Percentiles rank a stretch among this genome's conserved stretches.
Conservation (phyloP, 2,797 vertebrate genomes). For the Limosa lapponica region DNA sequence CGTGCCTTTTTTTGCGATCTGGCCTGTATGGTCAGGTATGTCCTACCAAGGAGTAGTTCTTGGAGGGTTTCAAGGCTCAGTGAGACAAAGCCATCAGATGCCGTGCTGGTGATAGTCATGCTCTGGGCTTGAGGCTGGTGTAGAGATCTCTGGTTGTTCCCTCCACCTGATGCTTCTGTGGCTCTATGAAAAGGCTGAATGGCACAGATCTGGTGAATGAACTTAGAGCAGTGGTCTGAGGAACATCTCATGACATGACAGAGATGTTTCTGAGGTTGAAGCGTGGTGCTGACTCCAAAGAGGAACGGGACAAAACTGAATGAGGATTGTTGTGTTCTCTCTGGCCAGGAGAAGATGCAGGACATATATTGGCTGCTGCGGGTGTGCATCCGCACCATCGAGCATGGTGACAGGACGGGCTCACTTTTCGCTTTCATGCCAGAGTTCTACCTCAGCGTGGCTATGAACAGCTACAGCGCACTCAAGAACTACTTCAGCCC, state of each 20-base stretch:
- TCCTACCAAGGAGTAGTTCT: background rate
- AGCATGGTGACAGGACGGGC: conserved; percentile 89
- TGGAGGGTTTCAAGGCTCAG: background rate
- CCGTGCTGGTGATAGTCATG: accelerated
- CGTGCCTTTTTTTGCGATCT: background rate
- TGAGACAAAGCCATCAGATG: background rate
- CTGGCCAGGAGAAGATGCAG: conserved; percentile 93
- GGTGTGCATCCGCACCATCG: conserved; percentile 91
- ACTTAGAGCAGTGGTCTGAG: background rate
- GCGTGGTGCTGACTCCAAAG: background rate
- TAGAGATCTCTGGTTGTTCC: background rate
- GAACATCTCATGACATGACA: background rate
- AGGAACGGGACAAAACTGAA: background rate
- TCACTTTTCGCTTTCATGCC: conserved; percentile 93
- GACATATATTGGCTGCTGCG: conserved; percentile 95
- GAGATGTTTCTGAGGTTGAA: background rate
- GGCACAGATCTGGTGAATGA: background rate
- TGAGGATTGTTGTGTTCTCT: background rate
- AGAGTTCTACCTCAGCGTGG: conserved; percentile 97
- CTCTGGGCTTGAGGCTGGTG: background rate
- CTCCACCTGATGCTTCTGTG: background rate
- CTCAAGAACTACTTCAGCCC: conserved; percentile 99
- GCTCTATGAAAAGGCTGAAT: background rate
- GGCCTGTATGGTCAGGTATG: background rate
- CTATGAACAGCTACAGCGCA: conserved; percentile 98